These are phyloP conservation scores for Panurus biarmicus DNA, from an alignment of 2,113 vertebrate genomes.

Conservation along the genomic window DNA sequence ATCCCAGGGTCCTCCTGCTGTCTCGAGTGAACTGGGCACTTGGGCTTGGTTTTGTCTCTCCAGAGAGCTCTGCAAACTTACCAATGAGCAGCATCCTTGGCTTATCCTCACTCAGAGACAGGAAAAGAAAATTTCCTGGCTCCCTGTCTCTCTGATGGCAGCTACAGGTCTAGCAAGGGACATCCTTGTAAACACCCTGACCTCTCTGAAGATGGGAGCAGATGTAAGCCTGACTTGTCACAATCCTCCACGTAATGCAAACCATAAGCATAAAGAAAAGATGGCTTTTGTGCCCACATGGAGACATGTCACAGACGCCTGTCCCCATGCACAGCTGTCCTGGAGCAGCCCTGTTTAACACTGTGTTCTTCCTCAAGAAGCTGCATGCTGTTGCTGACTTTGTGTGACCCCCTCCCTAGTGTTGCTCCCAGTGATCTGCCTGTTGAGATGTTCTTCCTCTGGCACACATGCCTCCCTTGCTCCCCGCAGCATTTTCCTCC, in stretches of 20 bases:
- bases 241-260: background rate
- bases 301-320: background rate
- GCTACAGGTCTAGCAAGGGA: background rate
- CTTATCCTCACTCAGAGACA: background rate
- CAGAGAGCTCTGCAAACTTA: background rate
- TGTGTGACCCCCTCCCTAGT: background rate
- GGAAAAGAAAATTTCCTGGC: background rate
- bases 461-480: background rate
- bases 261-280: background rate
- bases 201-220: background rate
- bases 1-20: background rate
- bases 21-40: background rate
- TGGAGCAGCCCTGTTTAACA: background rate
- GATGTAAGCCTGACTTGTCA: background rate
- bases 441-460: background rate
- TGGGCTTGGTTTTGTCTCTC: background rate
- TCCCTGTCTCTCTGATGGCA: background rate
- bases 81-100: background rate
- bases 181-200: background rate
- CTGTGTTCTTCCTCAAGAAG: background rate
- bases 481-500: background rate
- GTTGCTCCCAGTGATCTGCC: background rate
- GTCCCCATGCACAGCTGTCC: background rate
- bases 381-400: background rate
- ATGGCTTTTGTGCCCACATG: background rate